These are phyloP conservation scores for Poicephalus meyeri DNA, from an alignment of 2,113 vertebrate species.

Conservation along the genomic window DNA sequence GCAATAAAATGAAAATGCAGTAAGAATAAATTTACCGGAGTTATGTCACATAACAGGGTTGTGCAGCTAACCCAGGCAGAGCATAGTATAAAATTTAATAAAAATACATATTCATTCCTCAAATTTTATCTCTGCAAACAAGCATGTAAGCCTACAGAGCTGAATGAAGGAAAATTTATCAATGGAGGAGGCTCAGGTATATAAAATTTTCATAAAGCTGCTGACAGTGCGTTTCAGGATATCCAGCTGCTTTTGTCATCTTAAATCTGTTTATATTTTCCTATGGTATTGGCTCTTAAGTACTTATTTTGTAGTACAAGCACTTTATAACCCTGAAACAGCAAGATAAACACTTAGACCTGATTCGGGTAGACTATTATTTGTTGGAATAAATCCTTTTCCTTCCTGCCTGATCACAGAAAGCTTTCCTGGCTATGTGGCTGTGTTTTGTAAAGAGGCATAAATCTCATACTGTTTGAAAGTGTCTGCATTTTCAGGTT, in stretches of 20 bases:
- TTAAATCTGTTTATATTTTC: constrained; percentile 7
- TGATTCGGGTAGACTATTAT: neutral
- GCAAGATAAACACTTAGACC: neutral
- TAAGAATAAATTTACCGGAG: neutral
- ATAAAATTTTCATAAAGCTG: neutral
- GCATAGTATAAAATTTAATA: neutral
- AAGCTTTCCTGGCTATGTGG: neutral
- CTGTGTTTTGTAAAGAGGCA: neutral
- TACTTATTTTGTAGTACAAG: constrained; percentile 16
- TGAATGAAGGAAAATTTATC: neutral
- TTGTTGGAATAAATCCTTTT: neutral
- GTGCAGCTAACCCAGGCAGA: neutral
- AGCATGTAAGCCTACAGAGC: neutral
- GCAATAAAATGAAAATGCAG: neutral
- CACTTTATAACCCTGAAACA: neutral
- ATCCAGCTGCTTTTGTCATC: neutral
- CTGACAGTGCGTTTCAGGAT: neutral
- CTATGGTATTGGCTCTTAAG: neutral
- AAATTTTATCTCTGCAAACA: neutral
- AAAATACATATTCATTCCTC: neutral
- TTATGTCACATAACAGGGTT: neutral
- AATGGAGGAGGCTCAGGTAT: neutral
- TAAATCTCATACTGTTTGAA: neutral
- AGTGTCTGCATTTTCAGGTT: neutral
- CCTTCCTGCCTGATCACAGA: neutral